These are phyloP conservation scores for Lepidocyrtoides sp. DNA, from an alignment of 2,888 invertebrate genomes.

Conservation along the genomic window DNA sequence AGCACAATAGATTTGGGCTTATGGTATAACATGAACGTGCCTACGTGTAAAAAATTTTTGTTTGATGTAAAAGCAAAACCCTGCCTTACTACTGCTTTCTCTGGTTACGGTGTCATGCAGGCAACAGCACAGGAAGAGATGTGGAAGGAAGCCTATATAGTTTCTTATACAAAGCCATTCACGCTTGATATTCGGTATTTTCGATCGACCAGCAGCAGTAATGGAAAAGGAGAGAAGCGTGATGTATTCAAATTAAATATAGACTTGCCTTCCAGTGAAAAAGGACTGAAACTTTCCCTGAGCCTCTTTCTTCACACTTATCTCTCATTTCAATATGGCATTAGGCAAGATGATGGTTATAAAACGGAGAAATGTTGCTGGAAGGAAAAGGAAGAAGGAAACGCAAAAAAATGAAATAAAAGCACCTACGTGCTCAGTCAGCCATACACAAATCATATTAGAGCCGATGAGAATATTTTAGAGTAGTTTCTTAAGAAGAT, in stretches of 20 bases:
- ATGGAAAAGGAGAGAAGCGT: not conserved
- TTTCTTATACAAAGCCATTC: not conserved
- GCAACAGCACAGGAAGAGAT: not conserved
- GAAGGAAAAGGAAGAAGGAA: not conserved
- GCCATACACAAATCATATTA: no score
- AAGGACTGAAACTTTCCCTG: not conserved
- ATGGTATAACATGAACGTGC: slow-evolving; percentile 7
- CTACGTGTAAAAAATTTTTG: not conserved
- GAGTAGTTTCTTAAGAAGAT: no score
- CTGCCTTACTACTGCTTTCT: slow-evolving; percentile 44
- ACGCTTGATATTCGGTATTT: slow-evolving; percentile 40
- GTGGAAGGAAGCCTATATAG: not conserved
- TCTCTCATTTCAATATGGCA: not conserved
- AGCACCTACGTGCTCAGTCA: no score
- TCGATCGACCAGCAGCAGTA: slow-evolving; percentile 19
- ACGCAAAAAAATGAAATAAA: not conserved
- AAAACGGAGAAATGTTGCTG: not conserved
- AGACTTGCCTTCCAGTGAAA: not conserved
- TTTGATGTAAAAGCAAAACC: not conserved
- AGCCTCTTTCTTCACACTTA: not conserved
- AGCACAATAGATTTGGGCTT: slow-evolving; percentile 2
- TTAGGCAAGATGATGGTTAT: not conserved
- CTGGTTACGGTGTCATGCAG: not conserved
- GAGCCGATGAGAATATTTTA: no score
- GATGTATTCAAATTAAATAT: slow-evolving; percentile 1